Conservation (phyloP, 2,113 vertebrate genomes). For the Phylloscopus trochilus region DNA sequence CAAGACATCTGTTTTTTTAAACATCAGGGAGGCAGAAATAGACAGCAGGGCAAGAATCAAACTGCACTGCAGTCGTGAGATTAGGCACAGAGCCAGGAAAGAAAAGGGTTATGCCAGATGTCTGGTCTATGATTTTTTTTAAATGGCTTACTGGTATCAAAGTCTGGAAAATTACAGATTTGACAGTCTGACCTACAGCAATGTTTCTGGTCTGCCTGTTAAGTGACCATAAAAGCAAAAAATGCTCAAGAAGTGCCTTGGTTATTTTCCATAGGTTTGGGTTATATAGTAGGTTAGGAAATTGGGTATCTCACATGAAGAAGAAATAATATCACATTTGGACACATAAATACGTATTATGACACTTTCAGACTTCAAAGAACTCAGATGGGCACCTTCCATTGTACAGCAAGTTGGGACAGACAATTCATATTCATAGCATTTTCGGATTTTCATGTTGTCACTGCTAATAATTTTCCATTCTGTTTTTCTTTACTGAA, state of each 20-base stretch:
- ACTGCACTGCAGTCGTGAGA: not conserved
- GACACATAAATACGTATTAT: not conserved
- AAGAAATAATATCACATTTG: not conserved
- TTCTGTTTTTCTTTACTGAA: not conserved
- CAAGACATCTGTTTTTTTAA: not conserved
- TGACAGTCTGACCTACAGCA: not conserved
- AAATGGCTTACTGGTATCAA: not conserved
- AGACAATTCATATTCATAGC: not conserved
- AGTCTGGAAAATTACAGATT: not conserved
- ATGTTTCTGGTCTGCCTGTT: not conserved
- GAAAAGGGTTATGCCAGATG: not conserved
- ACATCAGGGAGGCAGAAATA: rapidly evolving
- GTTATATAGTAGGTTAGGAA: not conserved
- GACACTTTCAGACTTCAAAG: not conserved
- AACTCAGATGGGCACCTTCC: not conserved
- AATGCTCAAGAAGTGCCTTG: not conserved
- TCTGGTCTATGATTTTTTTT: not conserved
- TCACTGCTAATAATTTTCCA: not conserved
- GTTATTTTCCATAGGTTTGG: not conserved
- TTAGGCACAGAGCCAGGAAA: not conserved
- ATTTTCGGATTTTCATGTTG: not conserved
- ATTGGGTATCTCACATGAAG: not conserved
- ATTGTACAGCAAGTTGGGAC: not conserved
- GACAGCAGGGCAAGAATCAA: not conserved
- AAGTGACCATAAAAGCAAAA: not conserved